phyloP scores from a whole-genome alignment of 1,140 invertebrate genomes.

The Dysdera silvatica region DNA sequence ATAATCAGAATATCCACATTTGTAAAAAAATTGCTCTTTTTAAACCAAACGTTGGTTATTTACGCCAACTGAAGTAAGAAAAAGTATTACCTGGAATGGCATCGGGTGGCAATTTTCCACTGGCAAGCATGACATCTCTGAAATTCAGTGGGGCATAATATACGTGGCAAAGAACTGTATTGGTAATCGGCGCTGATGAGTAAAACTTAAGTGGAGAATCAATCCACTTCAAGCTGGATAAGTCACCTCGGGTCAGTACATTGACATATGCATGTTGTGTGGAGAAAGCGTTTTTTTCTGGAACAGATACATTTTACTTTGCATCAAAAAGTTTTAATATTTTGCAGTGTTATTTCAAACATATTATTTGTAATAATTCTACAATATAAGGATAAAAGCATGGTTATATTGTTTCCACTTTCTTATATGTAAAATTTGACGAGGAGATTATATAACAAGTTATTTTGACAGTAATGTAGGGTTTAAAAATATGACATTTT shows the following conservation, averaged over 20 bases:
- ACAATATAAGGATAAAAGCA: no score
- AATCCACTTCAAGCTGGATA: constrained; percentile 87
- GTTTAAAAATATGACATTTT: no score
- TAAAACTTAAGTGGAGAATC: constrained; percentile 64
- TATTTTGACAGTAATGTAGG: no score
- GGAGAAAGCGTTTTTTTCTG: constrained; percentile 4
- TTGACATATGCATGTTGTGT: constrained; percentile 88
- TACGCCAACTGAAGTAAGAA: not conserved
- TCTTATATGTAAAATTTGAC: no score
- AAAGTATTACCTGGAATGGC: constrained; percentile 65
- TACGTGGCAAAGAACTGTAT: constrained; percentile 67
- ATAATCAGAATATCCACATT: no score
- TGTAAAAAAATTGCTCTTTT: not conserved
- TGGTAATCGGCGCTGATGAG: constrained; percentile 32
- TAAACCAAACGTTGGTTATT: not conserved
- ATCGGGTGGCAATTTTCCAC: constrained; percentile 89
- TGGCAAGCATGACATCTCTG: constrained; percentile 94
- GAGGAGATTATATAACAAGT: no score
- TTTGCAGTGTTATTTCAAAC: not conserved
- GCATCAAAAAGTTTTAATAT: not conserved
- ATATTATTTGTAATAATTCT: no score
- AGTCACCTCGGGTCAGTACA: constrained; percentile 71
- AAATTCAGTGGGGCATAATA: constrained; percentile 88
- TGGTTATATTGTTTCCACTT: no score
- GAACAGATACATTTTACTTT: not conserved